Percentiles rank a stretch among this genome's conserved stretches.
Evolutionary conservation across 2,113 vertebrate species (phyloP).

Genomic region (Platysternon megacephalum): DNA sequence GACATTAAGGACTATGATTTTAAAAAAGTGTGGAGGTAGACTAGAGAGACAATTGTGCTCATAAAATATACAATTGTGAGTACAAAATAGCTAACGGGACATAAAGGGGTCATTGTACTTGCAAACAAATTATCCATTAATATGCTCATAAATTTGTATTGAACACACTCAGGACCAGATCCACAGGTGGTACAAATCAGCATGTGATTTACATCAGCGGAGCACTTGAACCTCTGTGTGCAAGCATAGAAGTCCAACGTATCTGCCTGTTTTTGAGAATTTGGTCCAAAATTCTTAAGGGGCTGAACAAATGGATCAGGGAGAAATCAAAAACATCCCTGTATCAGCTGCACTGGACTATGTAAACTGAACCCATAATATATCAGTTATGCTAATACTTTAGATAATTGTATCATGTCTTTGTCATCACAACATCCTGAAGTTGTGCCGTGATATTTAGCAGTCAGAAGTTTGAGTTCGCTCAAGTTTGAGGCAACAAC

Average conservation of each 20-base stretch:
- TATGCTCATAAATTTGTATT: neutral
- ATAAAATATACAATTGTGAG: neutral
- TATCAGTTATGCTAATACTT: neutral
- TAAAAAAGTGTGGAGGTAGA: neutral
- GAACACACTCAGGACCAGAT: fast-evolving
- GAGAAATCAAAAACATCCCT: neutral
- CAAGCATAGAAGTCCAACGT: neutral
- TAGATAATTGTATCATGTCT: fast-evolving
- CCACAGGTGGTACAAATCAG: neutral
- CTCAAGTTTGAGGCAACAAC: fast-evolving
- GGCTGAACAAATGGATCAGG: neutral
- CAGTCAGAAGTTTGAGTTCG: neutral
- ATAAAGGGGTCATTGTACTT: neutral
- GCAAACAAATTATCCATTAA: neutral
- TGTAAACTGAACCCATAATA: neutral
- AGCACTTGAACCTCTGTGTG: neutral
- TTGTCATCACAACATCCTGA: neutral
- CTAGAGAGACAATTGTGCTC: neutral
- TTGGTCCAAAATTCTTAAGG: neutral
- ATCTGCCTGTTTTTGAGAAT: fast-evolving
- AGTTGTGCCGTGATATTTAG: neutral
- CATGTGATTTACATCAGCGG: neutral
- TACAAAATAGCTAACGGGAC: neutral
- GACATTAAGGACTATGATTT: neutral
- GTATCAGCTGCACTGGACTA: neutral